These are phyloP conservation scores for Calyptomena viridis DNA, from an alignment of 2,113 vertebrate genomes.

Conservation along the genomic window DNA sequence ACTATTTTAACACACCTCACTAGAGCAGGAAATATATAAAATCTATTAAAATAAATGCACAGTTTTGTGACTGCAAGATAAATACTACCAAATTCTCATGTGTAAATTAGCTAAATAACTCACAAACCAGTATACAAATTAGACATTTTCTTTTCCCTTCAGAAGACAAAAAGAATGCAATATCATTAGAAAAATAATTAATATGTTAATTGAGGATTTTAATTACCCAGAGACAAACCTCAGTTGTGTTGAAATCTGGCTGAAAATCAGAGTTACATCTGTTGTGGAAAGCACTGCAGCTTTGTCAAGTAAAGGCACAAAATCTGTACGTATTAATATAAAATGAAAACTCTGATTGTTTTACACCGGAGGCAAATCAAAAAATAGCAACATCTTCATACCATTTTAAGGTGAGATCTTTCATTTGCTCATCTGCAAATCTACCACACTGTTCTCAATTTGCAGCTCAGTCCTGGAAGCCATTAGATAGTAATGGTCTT, in stretches of 20 bases:
- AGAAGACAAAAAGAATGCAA: background rate
- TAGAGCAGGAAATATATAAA: background rate
- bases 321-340: background rate
- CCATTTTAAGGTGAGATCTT: background rate
- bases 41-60: background rate
- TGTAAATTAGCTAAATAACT: background rate
- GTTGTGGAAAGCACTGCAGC: background rate
- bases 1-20: background rate
- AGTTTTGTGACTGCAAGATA: background rate
- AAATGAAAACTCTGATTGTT: background rate
- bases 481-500: background rate
- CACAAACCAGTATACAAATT: background rate
- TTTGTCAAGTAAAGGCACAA: background rate
- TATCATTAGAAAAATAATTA: constrained; percentile 34
- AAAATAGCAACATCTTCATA: background rate
- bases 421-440: background rate
- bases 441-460: background rate
- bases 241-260: background rate
- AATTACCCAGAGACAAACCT: constrained; percentile 20
- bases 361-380: background rate
- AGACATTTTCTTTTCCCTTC: background rate
- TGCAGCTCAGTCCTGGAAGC: background rate
- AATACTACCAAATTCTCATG: background rate
- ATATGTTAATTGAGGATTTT: constrained; percentile 26
- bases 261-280: constrained; percentile 16